phyloP scores from a whole-genome alignment of 2,113 vertebrate species.

The Hemichromis elongatus region DNA sequence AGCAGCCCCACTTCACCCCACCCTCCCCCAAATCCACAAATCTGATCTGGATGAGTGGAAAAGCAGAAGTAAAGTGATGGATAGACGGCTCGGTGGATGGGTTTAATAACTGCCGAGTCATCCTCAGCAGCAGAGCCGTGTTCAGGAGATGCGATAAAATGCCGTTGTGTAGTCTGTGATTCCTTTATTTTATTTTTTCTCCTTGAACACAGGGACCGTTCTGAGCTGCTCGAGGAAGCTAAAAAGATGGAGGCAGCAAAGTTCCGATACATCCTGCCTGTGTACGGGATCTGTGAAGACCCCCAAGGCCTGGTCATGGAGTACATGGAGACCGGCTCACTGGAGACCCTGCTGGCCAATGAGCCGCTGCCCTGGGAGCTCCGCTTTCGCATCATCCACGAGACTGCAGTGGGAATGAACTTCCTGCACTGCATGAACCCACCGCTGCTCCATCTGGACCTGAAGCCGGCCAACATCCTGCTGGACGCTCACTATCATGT shows the following conservation, averaged over 20 bases:
- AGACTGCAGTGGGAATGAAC: constrained; percentile 97
- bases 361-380: constrained; percentile 92
- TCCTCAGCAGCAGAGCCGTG: not conserved
- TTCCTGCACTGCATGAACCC: constrained; percentile 97
- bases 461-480: constrained; percentile 97
- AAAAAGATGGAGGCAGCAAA: constrained; percentile 99
- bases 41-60: not conserved
- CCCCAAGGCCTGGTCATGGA: constrained; percentile 95
- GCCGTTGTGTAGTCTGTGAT: not conserved
- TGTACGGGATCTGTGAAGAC: constrained; percentile 92
- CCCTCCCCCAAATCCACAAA: not conserved
- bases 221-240: constrained; percentile 90
- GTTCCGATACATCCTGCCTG: constrained; percentile 92
- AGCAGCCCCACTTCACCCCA: not conserved
- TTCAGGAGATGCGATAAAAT: not conserved
- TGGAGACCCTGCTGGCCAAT: constrained; percentile 87
- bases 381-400: constrained; percentile 92
- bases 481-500: constrained; percentile 96
- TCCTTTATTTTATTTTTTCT: accelerated
- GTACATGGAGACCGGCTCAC: constrained; percentile 95
- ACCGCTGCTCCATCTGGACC: constrained; percentile 91
- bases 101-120: not conserved
- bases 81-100: not conserved
- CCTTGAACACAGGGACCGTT: constrained; percentile 78
- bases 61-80: not conserved